A percentile compares a stretch with the other conserved stretches of the same genome.
These are phyloP conservation scores for Meles meles DNA, from an alignment of 2,113 vertebrate genomes.

Conservation along the genomic window DNA sequence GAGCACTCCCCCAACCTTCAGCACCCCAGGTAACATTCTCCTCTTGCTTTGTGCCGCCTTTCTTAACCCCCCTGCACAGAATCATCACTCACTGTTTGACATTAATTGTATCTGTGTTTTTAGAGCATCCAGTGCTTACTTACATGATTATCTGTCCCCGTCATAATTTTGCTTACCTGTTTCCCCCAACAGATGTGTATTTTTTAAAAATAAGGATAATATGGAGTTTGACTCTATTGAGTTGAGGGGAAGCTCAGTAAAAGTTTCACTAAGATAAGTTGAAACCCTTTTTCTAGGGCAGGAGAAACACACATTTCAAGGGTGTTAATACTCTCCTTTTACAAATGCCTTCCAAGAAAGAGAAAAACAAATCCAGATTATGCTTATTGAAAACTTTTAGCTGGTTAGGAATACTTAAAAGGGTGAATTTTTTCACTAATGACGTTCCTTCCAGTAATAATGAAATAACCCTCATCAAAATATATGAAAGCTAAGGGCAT, in stretches of 20 bases:
- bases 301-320: not conserved
- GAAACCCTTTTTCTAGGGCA: not conserved
- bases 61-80: not conserved
- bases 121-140: not conserved
- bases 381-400: not conserved
- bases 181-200: not conserved
- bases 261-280: not conserved
- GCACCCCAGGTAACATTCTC: not conserved
- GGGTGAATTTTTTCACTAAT: not conserved
- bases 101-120: not conserved
- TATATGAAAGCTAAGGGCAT: not conserved
- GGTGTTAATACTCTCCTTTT: not conserved
- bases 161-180: not conserved
- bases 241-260: not conserved
- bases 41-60: not conserved
- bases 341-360: not conserved
- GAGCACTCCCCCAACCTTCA: not conserved
- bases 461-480: not conserved
- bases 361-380: not conserved
- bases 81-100: not conserved
- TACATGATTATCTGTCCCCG: not conserved
- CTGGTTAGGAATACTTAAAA: not conserved
- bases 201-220: not conserved
- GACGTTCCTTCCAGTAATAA: not conserved
- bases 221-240: not conserved